Percentiles rank a stretch among this genome's conserved stretches.
Conservation (phyloP, 1,140 invertebrate genomes). For the Oppia nitens region DNA sequence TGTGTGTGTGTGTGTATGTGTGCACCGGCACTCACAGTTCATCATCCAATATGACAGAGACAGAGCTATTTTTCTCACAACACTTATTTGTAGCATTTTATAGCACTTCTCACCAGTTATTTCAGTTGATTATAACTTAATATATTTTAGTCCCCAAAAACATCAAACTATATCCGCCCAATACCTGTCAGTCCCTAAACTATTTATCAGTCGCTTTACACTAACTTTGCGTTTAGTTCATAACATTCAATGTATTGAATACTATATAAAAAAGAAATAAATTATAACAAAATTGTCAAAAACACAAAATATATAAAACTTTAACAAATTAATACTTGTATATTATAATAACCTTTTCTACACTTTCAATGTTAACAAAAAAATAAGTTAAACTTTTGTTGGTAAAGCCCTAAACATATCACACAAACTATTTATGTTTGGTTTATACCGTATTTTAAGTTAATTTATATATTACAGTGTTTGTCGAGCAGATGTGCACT, state of each 20-base stretch:
- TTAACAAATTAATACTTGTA: too few species aligned
- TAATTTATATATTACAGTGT: too few species aligned
- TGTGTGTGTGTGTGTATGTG: too few species aligned
- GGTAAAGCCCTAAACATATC: too few species aligned
- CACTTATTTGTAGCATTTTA: background rate
- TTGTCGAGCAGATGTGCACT: background rate
- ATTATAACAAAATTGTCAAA: background rate
- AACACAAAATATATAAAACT: background rate
- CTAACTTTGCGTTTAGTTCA: too few species aligned
- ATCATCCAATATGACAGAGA: background rate
- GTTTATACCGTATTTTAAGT: too few species aligned
- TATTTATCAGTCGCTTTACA: too few species aligned
- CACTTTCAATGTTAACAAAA: too few species aligned
- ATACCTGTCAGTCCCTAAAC: background rate
- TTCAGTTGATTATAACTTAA: background rate
- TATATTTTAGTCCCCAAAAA: background rate
- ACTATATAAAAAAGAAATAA: background rate
- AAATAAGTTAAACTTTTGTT: too few species aligned
- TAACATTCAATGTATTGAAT: background rate
- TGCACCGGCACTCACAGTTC: background rate
- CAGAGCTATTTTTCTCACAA: background rate
- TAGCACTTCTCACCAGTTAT: too few species aligned
- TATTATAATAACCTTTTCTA: too few species aligned
- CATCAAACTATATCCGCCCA: background rate
- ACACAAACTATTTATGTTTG: too few species aligned